These are phyloP conservation scores for Drosophila ambigua DNA, from an alignment of 1,140 invertebrate species.

Conservation along the genomic window DNA sequence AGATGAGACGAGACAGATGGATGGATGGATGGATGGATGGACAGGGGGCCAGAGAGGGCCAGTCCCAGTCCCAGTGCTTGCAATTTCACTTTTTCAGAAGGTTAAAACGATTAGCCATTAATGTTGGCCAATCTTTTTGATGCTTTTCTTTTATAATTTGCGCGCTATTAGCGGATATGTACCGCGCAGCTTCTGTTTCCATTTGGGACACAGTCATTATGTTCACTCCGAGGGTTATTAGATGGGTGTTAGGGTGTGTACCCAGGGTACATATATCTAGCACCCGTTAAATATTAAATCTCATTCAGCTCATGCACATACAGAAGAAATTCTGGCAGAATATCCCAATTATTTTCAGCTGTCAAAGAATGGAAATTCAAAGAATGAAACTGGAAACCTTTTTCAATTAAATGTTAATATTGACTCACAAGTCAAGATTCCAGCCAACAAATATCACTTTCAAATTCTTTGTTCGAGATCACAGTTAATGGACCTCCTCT, in stretches of 20 bases:
- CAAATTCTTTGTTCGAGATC: constrained; percentile 11
- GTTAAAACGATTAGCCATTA: constrained; percentile 72
- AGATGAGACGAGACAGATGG: constrained; percentile 2
- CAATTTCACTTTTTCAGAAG: constrained; percentile 75
- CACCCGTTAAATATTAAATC: not conserved
- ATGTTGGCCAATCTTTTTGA: constrained; percentile 69
- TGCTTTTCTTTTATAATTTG: constrained; percentile 73
- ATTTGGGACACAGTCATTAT: too few species aligned
- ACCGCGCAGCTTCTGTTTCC: constrained; percentile 23
- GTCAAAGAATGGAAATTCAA: too few species aligned
- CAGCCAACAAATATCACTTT: constrained; percentile 11
- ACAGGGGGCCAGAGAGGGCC: too few species aligned
- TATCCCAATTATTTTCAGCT: too few species aligned
- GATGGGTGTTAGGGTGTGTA: constrained; percentile 15
- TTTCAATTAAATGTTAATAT: too few species aligned
- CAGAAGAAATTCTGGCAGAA: too few species aligned
- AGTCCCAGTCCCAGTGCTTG: constrained; percentile 33
- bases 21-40: constrained; percentile 11
- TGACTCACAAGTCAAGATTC: not conserved
- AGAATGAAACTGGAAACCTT: too few species aligned
- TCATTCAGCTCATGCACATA: too few species aligned
- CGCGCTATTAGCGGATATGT: constrained; percentile 53
- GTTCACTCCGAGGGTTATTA: not conserved
- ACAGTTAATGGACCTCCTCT: constrained; percentile 16
- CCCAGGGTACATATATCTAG: too few species aligned